Evolutionary conservation across 2,113 vertebrate species (phyloP), one percentile per base, ranked within the genome.

Genomic region (Prunella fulvescens): DNA sequence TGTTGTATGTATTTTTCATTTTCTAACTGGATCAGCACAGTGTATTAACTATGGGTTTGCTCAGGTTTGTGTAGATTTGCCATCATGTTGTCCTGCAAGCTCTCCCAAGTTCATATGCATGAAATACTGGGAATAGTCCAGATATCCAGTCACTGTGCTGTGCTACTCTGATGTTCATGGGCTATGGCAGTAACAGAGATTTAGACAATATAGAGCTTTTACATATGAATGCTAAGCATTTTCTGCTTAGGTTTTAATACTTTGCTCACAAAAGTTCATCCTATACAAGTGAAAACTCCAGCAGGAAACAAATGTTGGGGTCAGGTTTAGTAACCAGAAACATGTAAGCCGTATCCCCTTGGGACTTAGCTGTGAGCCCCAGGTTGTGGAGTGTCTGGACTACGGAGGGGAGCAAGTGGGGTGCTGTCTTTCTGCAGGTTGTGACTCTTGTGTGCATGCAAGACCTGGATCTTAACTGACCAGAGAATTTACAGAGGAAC

Each of bases 381-480:
- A 33, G 12, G 28, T 39, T 31, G 26, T 9, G 44, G 16, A 12
- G 15, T 33, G 6, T 50, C 29, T 66, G 56, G 28, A 20, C 10
- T 79, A 10, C 1, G 14, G 35, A 62, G 44, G 37, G 8, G 23
- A 56, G 29, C 7, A 12, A 4, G 13, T 13, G 6, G 3, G 6
- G 1, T 45, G 11, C 14, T 65, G 0, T 57, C 23, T 50, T 2
- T 9, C 19, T 44, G 29, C 1, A 1, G 33, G 4, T 5, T 78
- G n/a, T 64, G 56, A 37, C 50, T 44, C 11, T 6, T 14, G 3
- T 31, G 14, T 40, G 33, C 0, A 0, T 69, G 26, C 22, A n/a
- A 44, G 44, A 5, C 50, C 16, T 51, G 40, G 15, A 28, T 79
- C 26, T 47, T 64, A 35, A 69, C 15, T 35, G 37, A n/a, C 11